Evolutionary conservation across 2,113 vertebrate genomes (phyloP), one percentile per base, ranked within the genome.

Genomic region (Corydoras sp.): DNA sequence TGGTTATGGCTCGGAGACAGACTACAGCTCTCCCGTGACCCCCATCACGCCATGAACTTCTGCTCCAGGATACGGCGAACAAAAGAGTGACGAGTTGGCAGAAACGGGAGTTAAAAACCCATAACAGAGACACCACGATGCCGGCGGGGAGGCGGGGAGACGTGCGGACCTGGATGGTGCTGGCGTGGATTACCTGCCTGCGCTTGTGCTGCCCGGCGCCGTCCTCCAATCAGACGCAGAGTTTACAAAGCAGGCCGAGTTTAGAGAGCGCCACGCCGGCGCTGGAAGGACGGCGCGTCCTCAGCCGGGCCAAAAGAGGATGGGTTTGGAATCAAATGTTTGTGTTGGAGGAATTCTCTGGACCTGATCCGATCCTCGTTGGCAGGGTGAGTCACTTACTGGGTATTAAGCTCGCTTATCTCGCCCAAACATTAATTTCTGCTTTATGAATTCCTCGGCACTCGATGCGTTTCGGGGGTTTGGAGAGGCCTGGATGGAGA

Each of bases 271-370:
- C 59, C 31, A 66, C 81, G 83, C 86, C 88, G 76, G 86, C 90
- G 84, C 89, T 71, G 80, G 93, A 94, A 91, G 94, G 94, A 85
- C 92, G 93, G 85, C 92, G 89, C 85, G 85, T 95, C 88, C 92
- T 98, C 88, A 95, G 90, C 84, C 94, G 97, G 76, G 93, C 93
- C 88, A 99, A 94, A 88, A 95, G 97, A 89, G 97, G 97, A 88
- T 99, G 97, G 97, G 97, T 99, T 89, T 99, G 96, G 97, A 99
- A 99, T 90, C 97, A 99, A 93, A 99, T 99, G 97, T 99, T 99
- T 91, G 97, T 99, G 81, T 83, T 99, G 88, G 97, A 99, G 90
- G 97, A 99, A 86, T 99, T 99, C 88, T 97, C 96, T 92, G 97
- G 97, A 93, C 97, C 93, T 49, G 97, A 99, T 94, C 95, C 96